Percentiles rank a stretch among this genome's conserved stretches.
Conservation (phyloP, 2,888 invertebrate species). For the Synergus gifuensis region DNA sequence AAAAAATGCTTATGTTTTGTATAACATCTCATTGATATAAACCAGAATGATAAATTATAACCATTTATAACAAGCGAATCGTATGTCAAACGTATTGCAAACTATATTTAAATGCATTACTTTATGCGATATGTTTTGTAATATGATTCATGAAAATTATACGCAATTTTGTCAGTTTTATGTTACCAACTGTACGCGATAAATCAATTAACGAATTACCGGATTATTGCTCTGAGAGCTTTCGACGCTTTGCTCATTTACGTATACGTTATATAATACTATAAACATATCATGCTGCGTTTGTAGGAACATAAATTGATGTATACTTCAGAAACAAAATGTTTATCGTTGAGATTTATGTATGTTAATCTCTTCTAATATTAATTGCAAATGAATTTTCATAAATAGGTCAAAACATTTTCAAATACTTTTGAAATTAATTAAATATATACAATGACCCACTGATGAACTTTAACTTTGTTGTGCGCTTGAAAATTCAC, state of each 20-base stretch:
- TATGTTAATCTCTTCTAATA: neutral
- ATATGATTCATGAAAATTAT: conserved; percentile 46
- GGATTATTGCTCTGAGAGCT: conserved; percentile 66
- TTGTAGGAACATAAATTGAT: conserved; percentile 60
- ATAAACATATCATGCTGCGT: conserved; percentile 49
- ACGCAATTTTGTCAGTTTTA: conserved; percentile 62
- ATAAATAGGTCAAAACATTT: no score
- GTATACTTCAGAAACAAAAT: conserved; percentile 51
- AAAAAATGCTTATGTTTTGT: no score
- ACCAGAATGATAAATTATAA: neutral
- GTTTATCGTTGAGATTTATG: conserved; percentile 46
- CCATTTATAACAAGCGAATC: neutral
- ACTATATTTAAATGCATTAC: neutral
- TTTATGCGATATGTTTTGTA: neutral
- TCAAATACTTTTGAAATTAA: conserved; percentile 29
- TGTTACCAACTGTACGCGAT: conserved; percentile 66
- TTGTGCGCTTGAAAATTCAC: conserved; percentile 5
- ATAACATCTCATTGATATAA: neutral
- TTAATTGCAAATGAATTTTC: neutral
- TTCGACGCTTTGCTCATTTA: conserved; percentile 52
- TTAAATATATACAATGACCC: neutral
- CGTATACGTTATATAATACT: conserved; percentile 48
- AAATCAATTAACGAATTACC: conserved; percentile 75
- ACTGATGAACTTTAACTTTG: conserved; percentile 2
- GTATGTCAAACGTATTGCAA: neutral